Conservation (phyloP, 2,113 vertebrate genomes). For the Siniperca knerii region DNA sequence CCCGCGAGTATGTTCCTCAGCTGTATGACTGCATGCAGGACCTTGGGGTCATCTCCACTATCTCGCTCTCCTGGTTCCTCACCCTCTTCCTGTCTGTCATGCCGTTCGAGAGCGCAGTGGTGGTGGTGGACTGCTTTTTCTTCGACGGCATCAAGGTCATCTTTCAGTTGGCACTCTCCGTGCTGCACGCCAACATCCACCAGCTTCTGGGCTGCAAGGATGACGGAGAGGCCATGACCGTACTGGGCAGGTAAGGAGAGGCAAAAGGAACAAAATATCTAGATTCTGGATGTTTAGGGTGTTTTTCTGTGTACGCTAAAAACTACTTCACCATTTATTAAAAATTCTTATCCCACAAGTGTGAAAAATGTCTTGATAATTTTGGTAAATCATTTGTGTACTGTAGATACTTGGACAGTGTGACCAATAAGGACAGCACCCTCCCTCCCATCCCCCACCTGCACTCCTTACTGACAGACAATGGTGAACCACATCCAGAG, state of each 20-base stretch:
- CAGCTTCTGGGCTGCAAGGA: conserved; percentile 96
- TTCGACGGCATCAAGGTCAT: conserved; percentile 99
- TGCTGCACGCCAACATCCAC: conserved; percentile 96
- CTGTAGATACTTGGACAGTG: conserved; percentile 94
- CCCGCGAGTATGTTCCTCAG: conserved; percentile 94
- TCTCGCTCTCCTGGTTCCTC: conserved; percentile 99
- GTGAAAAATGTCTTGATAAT: background rate
- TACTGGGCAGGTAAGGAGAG: conserved; percentile 91
- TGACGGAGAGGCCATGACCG: conserved; percentile 99
- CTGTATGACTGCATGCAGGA: conserved; percentile 99
- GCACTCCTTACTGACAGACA: conserved; percentile 95
- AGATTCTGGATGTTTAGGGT: background rate
- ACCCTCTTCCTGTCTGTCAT: conserved; percentile 98
- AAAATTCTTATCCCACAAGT: background rate
- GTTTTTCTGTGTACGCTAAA: background rate
- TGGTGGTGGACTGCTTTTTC: conserved; percentile 99
- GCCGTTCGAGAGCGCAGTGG: conserved; percentile 98
- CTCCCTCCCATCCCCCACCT: conserved; percentile 97
- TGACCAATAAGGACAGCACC: conserved; percentile 98
- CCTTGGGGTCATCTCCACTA: conserved; percentile 97
- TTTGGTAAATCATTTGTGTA: background rate
- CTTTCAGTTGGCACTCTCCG: conserved; percentile 96
- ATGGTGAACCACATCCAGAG: conserved; percentile 93
- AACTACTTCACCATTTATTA: background rate
- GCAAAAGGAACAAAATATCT: background rate